A percentile compares a stretch with the other conserved stretches of the same genome.
These are phyloP conservation scores for Equus quagga DNA, from an alignment of 2,113 vertebrate genomes.

Conservation along the genomic window DNA sequence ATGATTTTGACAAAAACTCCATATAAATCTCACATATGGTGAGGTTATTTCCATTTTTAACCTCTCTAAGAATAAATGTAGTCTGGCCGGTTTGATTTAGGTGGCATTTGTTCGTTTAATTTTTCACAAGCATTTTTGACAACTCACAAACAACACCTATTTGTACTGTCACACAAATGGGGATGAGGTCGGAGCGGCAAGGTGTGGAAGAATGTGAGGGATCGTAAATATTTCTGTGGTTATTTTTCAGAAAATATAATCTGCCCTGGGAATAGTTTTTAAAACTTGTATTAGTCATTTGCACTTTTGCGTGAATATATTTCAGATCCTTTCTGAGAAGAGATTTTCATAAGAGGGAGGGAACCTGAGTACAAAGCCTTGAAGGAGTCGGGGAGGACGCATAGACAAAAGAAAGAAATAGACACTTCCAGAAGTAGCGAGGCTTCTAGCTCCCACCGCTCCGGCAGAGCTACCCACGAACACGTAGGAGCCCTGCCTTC, in stretches of 20 bases:
- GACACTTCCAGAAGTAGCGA: not conserved
- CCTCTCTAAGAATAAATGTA: not conserved
- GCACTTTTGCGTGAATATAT: not conserved
- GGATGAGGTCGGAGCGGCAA: too few relatives aligned
- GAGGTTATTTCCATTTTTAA: slow-evolving; percentile 4
- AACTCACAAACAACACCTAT: not conserved
- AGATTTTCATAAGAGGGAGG: not conserved
- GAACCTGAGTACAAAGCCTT: not conserved
- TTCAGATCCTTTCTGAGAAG: not conserved
- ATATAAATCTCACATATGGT: not conserved
- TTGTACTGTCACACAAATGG: not conserved
- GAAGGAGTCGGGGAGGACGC: not conserved
- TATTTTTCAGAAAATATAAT: not conserved
- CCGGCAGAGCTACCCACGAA: not conserved
- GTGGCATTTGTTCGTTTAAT: not conserved
- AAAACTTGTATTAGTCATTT: not conserved
- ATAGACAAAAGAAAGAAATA: not conserved
- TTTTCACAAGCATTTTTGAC: not conserved
- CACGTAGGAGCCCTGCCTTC: rapidly evolving
- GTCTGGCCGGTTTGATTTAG: not conserved
- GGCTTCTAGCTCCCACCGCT: not conserved
- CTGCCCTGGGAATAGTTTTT: not conserved
- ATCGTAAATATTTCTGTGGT: not conserved
- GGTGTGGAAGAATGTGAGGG: not conserved
- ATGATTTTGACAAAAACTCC: not conserved